phyloP scores from a whole-genome alignment of 1,140 invertebrate genomes.

The Druon quercuslanigerum region DNA sequence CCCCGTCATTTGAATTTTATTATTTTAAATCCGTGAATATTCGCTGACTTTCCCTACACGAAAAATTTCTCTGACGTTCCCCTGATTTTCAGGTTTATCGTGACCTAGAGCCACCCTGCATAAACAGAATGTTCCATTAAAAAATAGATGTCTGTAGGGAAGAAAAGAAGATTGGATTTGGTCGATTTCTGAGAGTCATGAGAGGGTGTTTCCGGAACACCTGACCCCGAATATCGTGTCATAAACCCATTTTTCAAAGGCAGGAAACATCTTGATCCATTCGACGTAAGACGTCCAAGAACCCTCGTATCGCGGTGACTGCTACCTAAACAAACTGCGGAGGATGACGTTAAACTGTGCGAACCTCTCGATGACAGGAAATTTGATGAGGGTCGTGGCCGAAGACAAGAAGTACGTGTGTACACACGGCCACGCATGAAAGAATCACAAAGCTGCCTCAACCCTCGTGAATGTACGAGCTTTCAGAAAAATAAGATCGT shows the following conservation, averaged over 20 bases:
- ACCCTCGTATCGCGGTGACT: background rate
- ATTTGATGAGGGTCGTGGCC: conserved; percentile 58
- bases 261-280: conserved; percentile 14
- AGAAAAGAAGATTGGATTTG: conserved; percentile 6
- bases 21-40: no score
- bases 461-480: background rate
- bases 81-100: no score
- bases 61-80: no score
- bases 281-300: background rate
- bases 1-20: no score
- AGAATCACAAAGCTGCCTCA: conserved; percentile 40
- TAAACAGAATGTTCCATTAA: no score
- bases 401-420: conserved; percentile 53
- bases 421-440: conserved; percentile 32
- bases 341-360: conserved; percentile 41
- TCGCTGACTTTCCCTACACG: no score
- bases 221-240: background rate
- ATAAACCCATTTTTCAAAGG: conserved; percentile 16
- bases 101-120: no score
- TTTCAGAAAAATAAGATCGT: conserved; percentile 41
- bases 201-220: background rate
- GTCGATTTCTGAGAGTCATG: background rate
- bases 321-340: conserved; percentile 30
- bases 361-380: conserved; percentile 49
- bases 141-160: background rate